phyloP scores from a whole-genome alignment of 2,113 vertebrate species.

The Peromyscus leucopus region DNA sequence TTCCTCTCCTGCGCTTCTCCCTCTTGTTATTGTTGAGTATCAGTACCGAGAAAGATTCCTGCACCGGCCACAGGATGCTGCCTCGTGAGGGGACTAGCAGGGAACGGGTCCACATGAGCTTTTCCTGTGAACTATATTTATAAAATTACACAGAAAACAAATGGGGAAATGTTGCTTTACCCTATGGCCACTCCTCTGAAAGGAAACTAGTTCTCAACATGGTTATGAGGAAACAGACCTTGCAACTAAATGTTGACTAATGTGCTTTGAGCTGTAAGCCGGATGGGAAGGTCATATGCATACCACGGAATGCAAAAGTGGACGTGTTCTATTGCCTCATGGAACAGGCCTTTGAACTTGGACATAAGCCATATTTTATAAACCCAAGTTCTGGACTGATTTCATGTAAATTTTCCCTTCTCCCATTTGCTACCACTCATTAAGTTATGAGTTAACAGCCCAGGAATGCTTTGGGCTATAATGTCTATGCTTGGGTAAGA shows the following conservation, averaged over 20 bases:
- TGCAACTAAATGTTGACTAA: conserved; percentile 53
- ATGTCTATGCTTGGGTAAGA: neutral
- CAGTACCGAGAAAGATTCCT: neutral
- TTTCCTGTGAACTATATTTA: conserved; percentile 6
- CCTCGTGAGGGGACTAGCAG: neutral
- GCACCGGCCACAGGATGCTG: neutral
- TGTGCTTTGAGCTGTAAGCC: conserved; percentile 29
- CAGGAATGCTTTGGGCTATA: conserved; percentile 11
- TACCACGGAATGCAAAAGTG: conserved; percentile 49
- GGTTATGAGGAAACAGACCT: conserved; percentile 48
- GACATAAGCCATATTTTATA: conserved; percentile 51
- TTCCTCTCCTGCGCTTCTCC: conserved; percentile 6
- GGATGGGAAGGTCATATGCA: neutral
- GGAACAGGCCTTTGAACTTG: conserved; percentile 4
- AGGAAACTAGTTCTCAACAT: conserved; percentile 46
- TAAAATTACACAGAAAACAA: conserved; percentile 50
- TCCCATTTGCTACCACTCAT: conserved; percentile 37
- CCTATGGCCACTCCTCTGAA: conserved; percentile 46
- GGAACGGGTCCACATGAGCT: neutral
- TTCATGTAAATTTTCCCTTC: conserved; percentile 8
- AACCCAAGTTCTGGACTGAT: conserved; percentile 35
- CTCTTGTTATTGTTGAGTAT: neutral
- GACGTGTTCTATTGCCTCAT: conserved; percentile 40
- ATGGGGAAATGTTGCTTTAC: conserved; percentile 39
- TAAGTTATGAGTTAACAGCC: neutral